Conservation (phyloP, 2,113 vertebrate species). For the Gallinago paraguaiae region DNA sequence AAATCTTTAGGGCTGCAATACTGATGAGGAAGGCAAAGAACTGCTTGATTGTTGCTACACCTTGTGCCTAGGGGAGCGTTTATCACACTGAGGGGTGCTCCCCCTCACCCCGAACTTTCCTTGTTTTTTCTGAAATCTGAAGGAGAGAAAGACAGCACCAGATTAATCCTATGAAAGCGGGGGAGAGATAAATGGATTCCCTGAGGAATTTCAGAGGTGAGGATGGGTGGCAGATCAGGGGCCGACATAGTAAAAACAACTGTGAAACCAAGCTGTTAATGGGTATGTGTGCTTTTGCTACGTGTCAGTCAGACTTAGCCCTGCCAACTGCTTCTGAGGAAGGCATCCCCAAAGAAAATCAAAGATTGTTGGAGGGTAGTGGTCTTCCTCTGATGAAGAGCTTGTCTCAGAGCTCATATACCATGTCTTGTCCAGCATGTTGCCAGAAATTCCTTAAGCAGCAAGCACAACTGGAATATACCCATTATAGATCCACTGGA, state of each 20-base stretch:
- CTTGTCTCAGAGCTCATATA: background rate
- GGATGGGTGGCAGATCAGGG: background rate
- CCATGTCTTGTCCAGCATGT: background rate
- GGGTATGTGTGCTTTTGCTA: background rate
- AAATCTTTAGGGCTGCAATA: background rate
- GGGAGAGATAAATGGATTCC: background rate
- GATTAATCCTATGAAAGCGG: background rate
- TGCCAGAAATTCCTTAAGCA: background rate
- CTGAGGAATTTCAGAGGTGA: background rate
- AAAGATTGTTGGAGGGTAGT: background rate
- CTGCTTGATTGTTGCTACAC: background rate
- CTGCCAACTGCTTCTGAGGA: background rate
- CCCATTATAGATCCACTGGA: background rate
- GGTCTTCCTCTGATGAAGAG: background rate
- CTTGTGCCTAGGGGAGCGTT: background rate
- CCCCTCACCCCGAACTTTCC: rapidly evolving
- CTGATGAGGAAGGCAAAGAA: background rate
- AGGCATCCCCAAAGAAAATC: background rate
- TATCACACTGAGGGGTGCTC: background rate
- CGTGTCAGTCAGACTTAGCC: background rate
- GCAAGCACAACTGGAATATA: background rate
- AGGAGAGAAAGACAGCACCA: background rate
- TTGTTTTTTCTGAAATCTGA: background rate
- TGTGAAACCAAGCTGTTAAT: background rate
- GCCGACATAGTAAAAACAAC: background rate